Evolutionary conservation across 2,113 vertebrate genomes (phyloP).

Genomic region (Aphelocoma coerulescens): DNA sequence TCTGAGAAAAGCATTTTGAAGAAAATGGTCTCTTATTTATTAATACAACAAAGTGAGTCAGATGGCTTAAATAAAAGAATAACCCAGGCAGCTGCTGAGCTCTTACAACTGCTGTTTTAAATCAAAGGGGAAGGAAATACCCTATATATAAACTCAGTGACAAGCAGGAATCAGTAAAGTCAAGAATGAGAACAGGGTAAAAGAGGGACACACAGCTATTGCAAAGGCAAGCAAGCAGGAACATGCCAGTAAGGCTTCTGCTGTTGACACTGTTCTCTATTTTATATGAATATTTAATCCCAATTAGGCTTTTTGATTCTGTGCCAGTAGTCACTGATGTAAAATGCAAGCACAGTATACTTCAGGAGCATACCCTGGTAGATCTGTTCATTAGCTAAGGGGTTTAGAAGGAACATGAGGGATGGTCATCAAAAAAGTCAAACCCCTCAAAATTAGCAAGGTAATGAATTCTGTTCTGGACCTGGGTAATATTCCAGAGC

Average conservation of each 20-base stretch:
- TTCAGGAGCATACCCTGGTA: neutral
- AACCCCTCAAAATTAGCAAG: neutral
- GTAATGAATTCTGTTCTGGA: neutral
- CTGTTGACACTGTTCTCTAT: neutral
- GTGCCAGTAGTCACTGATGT: neutral
- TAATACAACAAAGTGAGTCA: constrained; percentile 14
- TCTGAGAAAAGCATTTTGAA: neutral
- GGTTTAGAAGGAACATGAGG: neutral
- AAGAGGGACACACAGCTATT: neutral
- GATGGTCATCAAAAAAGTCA: neutral
- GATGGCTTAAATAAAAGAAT: constrained; percentile 8
- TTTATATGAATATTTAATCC: neutral
- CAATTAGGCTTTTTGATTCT: neutral
- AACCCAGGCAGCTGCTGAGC: neutral
- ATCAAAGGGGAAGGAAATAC: neutral
- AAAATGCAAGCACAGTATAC: neutral
- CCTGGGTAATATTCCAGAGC: neutral
- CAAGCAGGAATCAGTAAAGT: neutral
- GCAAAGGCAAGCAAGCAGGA: neutral
- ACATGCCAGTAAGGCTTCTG: neutral
- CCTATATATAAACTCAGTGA: neutral
- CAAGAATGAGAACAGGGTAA: neutral
- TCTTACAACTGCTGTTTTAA: neutral
- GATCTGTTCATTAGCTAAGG: neutral
- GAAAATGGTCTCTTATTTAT: constrained; percentile 6